Evolutionary conservation across 2,113 vertebrate genomes (phyloP).

Genomic region (Nesogale talazaci): DNA sequence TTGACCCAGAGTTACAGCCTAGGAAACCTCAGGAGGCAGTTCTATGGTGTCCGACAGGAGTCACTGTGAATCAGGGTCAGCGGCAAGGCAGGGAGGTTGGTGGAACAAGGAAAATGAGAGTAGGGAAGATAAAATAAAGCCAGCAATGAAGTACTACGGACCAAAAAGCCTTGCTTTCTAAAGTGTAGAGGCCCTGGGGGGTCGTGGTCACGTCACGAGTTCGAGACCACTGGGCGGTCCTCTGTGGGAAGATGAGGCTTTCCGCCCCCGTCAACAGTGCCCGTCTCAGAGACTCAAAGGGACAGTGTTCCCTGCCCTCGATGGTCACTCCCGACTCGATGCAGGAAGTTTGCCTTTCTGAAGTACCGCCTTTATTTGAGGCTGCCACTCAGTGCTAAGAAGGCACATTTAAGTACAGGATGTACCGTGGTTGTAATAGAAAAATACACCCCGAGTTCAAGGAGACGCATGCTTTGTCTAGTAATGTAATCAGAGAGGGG

Average conservation of each 20-base stretch:
- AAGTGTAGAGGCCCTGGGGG: background rate
- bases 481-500: background rate
- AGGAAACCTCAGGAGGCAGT: no score
- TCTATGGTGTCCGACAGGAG: no score
- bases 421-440: background rate
- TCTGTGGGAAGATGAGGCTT: no score
- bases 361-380: background rate
- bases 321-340: no score
- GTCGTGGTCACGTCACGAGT: no score
- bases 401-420: background rate
- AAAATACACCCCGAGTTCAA: background rate
- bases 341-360: background rate
- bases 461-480: background rate
- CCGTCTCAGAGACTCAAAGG: no score
- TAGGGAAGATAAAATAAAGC: background rate
- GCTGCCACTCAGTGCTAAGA: background rate
- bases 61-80: no score
- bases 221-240: no score
- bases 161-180: background rate
- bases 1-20: no score
- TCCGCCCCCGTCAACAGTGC: no score
- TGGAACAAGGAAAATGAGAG: background rate
- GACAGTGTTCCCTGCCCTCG: no score
- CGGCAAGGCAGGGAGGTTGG: no score
- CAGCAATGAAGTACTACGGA: background rate